These are phyloP conservation scores for Heterocephalus glaber DNA, from an alignment of 2,113 vertebrate genomes.

Conservation along the genomic window DNA sequence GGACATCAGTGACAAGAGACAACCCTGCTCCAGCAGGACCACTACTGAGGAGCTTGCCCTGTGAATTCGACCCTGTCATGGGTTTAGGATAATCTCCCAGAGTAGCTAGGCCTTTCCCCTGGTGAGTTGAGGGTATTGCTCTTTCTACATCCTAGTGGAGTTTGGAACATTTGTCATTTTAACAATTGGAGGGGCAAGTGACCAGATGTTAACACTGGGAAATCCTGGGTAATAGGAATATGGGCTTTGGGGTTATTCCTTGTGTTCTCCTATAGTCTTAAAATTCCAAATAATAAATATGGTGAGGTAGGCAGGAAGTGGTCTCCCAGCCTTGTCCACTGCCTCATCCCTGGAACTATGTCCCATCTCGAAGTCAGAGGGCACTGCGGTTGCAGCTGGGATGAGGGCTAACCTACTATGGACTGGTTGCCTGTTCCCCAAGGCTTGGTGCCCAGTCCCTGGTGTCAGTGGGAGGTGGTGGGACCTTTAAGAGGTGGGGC, in stretches of 20 bases:
- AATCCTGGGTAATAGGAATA: not conserved
- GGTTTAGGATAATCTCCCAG: not conserved
- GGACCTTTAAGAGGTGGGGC: not conserved
- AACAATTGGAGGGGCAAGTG: not conserved
- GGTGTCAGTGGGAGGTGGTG: not conserved
- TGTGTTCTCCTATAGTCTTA: not conserved
- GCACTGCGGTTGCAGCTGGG: not conserved
- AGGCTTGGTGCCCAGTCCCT: not conserved
- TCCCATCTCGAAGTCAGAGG: not conserved
- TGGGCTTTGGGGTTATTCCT: not conserved
- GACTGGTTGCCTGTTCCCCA: not conserved
- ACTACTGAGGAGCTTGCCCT: not conserved
- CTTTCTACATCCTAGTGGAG: not conserved
- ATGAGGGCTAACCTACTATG: not conserved
- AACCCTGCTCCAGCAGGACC: not conserved
- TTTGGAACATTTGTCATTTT: not conserved
- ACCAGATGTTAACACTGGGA: not conserved
- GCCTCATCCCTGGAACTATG: not conserved
- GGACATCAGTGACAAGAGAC: not conserved
- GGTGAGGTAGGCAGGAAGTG: not conserved
- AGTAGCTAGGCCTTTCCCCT: not conserved
- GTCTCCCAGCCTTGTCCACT: not conserved
- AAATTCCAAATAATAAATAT: not conserved
- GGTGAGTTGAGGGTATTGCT: not conserved
- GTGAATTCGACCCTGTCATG: not conserved